Conservation (phyloP, 1,140 invertebrate genomes). For the Drosophila asahinai region DNA sequence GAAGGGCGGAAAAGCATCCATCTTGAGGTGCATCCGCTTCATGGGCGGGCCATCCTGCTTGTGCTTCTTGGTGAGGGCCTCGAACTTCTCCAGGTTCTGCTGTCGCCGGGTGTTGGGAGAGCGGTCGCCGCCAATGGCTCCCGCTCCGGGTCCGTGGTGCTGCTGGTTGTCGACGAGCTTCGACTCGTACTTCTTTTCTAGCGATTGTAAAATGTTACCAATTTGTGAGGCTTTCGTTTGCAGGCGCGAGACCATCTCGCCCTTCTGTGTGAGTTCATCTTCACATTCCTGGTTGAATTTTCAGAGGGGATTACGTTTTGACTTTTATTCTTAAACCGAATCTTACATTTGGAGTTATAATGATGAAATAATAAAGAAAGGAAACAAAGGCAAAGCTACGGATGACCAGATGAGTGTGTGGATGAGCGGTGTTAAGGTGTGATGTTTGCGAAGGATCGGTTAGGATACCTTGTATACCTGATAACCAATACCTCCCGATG, state of each 20-base stretch:
- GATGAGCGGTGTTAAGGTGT: constrained; percentile 27
- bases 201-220: constrained; percentile 94
- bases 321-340: constrained; percentile 32
- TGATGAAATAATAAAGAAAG: constrained; percentile 32
- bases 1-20: constrained; percentile 85
- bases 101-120: constrained; percentile 77
- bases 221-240: constrained; percentile 96
- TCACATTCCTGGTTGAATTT: constrained; percentile 92
- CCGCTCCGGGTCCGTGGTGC: constrained; percentile 45
- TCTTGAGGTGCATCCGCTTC: constrained; percentile 81
- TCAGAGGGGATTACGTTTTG: constrained; percentile 60
- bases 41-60: constrained; percentile 83
- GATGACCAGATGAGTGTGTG: constrained; percentile 59
- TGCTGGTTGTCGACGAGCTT: constrained; percentile 69
- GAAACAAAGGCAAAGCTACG: constrained; percentile 45
- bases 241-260: constrained; percentile 94
- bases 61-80: constrained; percentile 82
- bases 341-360: constrained; percentile 35
- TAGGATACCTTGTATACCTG: background rate
- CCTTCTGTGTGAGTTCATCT: constrained; percentile 95
- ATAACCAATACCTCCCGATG: background rate
- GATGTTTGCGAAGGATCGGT: constrained; percentile 3
- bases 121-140: constrained; percentile 54
- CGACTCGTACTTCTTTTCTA: constrained; percentile 90
- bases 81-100: constrained; percentile 83